A percentile compares a stretch with the other conserved stretches of the same genome.
Evolutionary conservation across 53 echinoderm and acorn worm species (phyloP).

Genomic region (Apostichopus leukothele): DNA sequence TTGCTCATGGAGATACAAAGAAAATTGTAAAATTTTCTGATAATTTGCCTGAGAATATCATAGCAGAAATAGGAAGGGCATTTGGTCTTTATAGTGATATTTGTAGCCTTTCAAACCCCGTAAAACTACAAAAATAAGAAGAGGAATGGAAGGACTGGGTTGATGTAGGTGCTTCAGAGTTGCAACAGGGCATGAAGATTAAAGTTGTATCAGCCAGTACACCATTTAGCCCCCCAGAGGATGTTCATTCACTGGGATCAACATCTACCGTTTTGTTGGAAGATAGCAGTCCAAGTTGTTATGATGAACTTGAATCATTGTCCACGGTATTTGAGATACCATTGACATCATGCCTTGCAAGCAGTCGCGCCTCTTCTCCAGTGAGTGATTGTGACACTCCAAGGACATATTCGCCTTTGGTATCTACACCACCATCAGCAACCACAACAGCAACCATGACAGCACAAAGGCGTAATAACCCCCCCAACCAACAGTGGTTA

Average conservation of each 20-base stretch:
- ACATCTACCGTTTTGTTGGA: slow-evolving; percentile 7
- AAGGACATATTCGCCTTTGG: slow-evolving; percentile 19
- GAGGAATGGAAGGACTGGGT: slow-evolving; percentile 28
- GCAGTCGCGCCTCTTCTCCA: neutral
- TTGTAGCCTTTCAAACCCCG: neutral
- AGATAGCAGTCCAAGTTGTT: slow-evolving; percentile 18
- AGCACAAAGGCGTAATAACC: too few species aligned
- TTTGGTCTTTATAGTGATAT: neutral
- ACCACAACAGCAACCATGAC: neutral
- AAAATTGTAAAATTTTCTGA: slow-evolving; percentile 26
- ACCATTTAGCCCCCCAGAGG: slow-evolving; percentile 16
- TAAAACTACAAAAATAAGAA: slow-evolving; percentile 30
- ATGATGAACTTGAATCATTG: slow-evolving; percentile 6
- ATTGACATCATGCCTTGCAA: neutral
- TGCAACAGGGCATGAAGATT: slow-evolving; percentile 32
- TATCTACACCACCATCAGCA: neutral
- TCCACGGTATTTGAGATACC: slow-evolving; percentile 33
- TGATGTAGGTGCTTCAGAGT: neutral
- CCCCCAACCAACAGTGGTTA: too few species aligned
- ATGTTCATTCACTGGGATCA: slow-evolving; percentile 12
- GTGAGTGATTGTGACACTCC: neutral
- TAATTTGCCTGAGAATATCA: slow-evolving; percentile 4
- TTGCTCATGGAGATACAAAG: slow-evolving; percentile 16
- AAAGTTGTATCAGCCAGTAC: neutral
- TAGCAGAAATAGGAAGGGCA: slow-evolving; percentile 7